phyloP scores from a whole-genome alignment of 2,888 invertebrate species.

The Eupithecia subfuscata region DNA sequence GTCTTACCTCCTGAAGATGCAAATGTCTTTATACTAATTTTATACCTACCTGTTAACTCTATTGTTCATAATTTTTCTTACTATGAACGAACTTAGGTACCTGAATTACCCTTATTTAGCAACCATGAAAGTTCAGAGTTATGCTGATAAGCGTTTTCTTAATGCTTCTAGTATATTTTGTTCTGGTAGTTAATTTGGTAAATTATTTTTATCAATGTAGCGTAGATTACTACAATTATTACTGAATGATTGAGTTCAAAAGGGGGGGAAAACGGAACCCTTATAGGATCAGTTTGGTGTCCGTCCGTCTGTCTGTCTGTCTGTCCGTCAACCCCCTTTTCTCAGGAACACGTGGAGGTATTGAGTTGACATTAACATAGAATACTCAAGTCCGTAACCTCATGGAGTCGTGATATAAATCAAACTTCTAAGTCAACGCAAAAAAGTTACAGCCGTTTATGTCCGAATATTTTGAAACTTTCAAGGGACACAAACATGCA shows the following conservation, averaged over 20 bases:
- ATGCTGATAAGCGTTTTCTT: not conserved
- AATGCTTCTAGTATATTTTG: not conserved
- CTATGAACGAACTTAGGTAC: not conserved
- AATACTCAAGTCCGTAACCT: too few species aligned
- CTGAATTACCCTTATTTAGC: not conserved
- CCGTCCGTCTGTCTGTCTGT: too few species aligned
- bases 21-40: not conserved
- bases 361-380: too few species aligned
- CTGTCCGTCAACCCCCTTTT: too few species aligned
- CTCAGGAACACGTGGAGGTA: too few species aligned
- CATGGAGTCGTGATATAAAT: too few species aligned
- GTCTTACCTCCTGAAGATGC: not conserved
- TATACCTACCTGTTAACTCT: not conserved
- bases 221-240: not conserved
- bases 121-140: not conserved
- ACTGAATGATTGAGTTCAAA: not conserved
- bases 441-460: too few species aligned
- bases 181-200: not conserved
- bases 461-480: too few species aligned
- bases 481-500: too few species aligned
- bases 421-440: too few species aligned
- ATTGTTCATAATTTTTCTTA: not conserved
- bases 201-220: not conserved
- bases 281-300: too few species aligned
- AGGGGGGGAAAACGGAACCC: too few species aligned